Conservation (phyloP, 2,113 vertebrate species). For the Datnioides undecimradiatus region DNA sequence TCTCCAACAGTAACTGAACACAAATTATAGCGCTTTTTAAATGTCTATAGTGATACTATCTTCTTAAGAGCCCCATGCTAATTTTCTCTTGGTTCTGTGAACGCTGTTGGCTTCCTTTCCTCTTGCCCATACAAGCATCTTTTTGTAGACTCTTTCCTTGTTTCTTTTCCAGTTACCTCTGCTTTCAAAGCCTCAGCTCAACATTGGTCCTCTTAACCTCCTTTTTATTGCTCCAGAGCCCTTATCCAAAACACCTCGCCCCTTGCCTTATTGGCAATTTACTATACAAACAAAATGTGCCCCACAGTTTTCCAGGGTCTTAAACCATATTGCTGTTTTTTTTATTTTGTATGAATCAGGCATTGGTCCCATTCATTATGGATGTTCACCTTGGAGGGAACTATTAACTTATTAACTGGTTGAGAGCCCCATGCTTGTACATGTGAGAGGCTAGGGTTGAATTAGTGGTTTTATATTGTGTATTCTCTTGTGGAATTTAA, state of each 20-base stretch:
- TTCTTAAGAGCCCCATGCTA: neutral
- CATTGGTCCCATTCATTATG: neutral
- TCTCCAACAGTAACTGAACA: constrained; percentile 1
- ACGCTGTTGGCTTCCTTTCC: constrained; percentile 31
- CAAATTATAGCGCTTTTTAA: constrained; percentile 17
- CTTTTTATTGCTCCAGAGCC: constrained; percentile 48
- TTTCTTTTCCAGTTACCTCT: constrained; percentile 54
- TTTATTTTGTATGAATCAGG: constrained; percentile 14
- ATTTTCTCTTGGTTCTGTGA: constrained; percentile 38
- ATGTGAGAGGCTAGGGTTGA: neutral
- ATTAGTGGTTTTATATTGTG: neutral
- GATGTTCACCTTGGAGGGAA: constrained; percentile 2
- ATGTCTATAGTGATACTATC: constrained; percentile 29
- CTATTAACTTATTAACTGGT: neutral
- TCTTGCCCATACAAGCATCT: constrained; percentile 47
- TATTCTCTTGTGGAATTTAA: neutral
- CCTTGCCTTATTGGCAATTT: constrained; percentile 36
- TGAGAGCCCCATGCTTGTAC: neutral
- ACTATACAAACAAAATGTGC: constrained; percentile 25
- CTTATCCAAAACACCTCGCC: constrained; percentile 48
- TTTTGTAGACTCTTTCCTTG: constrained; percentile 38
- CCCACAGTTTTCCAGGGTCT: constrained; percentile 7
- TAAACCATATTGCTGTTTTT: constrained; percentile 28
- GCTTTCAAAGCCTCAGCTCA: constrained; percentile 33
- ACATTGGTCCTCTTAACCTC: constrained; percentile 43